Percentiles rank a stretch among this genome's conserved stretches.
Conservation (phyloP, 2,113 vertebrate species). For the Sitta europaea region DNA sequence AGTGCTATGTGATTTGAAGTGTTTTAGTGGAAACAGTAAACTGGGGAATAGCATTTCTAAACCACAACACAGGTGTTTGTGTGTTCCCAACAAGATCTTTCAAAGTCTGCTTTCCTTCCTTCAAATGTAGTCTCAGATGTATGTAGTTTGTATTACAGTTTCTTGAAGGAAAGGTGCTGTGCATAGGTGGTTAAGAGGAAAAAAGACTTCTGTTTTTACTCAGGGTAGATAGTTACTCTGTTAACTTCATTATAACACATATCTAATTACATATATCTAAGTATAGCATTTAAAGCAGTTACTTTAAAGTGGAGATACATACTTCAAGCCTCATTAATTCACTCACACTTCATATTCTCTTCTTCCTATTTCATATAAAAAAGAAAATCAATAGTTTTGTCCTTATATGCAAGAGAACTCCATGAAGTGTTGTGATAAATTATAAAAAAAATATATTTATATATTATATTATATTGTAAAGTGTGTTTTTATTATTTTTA, state of each 20-base stretch:
- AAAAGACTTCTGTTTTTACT: background rate
- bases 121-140: background rate
- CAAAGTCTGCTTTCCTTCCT: background rate
- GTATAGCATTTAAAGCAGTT: background rate
- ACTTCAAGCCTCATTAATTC: background rate
- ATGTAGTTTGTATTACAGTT: background rate
- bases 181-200: background rate
- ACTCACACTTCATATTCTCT: background rate
- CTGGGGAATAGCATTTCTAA: background rate
- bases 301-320: background rate
- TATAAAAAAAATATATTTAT: background rate
- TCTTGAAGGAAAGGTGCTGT: background rate
- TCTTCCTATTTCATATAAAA: background rate
- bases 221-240: background rate
- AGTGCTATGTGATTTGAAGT: background rate
- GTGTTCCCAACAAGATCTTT: background rate
- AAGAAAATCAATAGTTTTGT: background rate
- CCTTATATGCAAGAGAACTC: background rate
- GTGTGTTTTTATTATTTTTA: background rate
- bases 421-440: background rate
- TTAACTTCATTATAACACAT: background rate
- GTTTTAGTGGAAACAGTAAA: background rate
- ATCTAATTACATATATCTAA: background rate
- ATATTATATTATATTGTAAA: accelerated
- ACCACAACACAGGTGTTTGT: background rate